Conservation (phyloP, 2,888 invertebrate species). For the Drosophila dives region DNA sequence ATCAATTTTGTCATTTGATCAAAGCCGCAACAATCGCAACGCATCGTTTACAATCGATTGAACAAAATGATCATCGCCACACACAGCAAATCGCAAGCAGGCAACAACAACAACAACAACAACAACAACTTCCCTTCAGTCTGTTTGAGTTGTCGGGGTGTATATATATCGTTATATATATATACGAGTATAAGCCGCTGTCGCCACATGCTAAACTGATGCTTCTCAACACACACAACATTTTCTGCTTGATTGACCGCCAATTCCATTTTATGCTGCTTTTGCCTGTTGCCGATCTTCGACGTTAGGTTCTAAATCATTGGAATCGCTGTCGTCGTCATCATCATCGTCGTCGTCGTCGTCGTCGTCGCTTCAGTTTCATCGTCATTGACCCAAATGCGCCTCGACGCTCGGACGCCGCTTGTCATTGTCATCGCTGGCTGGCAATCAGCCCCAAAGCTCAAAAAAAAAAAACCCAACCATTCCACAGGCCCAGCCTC, state of each 20-base stretch:
- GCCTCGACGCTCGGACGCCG: constrained; percentile 74
- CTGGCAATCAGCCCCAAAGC: constrained; percentile 27
- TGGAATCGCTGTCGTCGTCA: constrained; percentile 59
- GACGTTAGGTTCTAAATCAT: constrained; percentile 73
- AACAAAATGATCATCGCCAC: constrained; percentile 77
- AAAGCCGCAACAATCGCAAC: constrained; percentile 81
- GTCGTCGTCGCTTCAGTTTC: constrained; percentile 68
- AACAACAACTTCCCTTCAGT: constrained; percentile 16
- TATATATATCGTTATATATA: neutral
- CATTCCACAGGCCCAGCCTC: constrained; percentile 8
- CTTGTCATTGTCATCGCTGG: constrained; percentile 65
- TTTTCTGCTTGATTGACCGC: constrained; percentile 76
- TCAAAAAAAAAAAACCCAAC: neutral
- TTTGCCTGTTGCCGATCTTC: constrained; percentile 40
- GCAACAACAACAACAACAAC: constrained; percentile 22
- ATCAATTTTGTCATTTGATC: constrained; percentile 81
- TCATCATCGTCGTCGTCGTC: constrained; percentile 23
- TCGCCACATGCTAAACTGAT: constrained; percentile 79
- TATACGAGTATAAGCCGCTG: constrained; percentile 56
- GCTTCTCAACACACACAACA: constrained; percentile 58
- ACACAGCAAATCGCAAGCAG: constrained; percentile 41
- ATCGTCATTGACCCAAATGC: constrained; percentile 80
- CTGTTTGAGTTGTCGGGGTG: constrained; percentile 10
- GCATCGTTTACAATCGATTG: constrained; percentile 78
- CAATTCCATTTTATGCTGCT: constrained; percentile 52